Evolutionary conservation across 2,797 vertebrate species (phyloP), one percentile per base, ranked within the genome.

Genomic region (Chelon auratus): DNA sequence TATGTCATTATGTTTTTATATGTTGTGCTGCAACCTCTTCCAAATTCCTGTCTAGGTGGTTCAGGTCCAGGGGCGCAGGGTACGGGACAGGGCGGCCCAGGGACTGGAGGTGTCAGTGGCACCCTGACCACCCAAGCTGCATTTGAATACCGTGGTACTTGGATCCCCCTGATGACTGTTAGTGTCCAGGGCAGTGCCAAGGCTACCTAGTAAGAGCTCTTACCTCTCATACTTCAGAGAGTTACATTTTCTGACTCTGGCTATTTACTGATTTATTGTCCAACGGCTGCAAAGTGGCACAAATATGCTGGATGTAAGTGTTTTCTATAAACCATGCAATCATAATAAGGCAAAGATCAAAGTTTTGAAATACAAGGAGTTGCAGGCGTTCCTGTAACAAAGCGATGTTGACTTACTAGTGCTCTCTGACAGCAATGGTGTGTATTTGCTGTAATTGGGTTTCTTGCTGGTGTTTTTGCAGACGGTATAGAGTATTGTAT

Each of bases 101-200:
- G 96, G 73, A 89, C 93, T 58, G 94, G 94, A 58, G 96, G 95
- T 39, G 90, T 92, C 51, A 89, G 94, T 10, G 95, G 96, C 39
- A 93, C 92, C 83, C 90, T 96, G 40, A 97, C 93, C 78, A 94
- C 97, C 5, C 95, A 99, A 80, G 97, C 98, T 72, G 98, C 98
- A 0, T 99, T 99, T 92, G 98, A 99, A 83, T 99, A 99, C 85
- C 95, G 98, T 17, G 98, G 98, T 40, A 97, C 95, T 57, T 99
- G 98, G 98, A 99, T 99, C 85, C 98, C 98, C 9, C 97, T 99
- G 15, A 93, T 99, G 92, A 97, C 91, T 11, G 90, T 99, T 77
- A 97, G 97, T 48, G 93, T 97, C 30, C 98, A 99, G 92, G 97
- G 98, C 88, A 98, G 96, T 66, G 97, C 97, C 78, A 99, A 99